Percentiles rank a stretch among this genome's conserved stretches.
Evolutionary conservation across 2,797 vertebrate genomes (phyloP).

Genomic region (Cuculus canorus): DNA sequence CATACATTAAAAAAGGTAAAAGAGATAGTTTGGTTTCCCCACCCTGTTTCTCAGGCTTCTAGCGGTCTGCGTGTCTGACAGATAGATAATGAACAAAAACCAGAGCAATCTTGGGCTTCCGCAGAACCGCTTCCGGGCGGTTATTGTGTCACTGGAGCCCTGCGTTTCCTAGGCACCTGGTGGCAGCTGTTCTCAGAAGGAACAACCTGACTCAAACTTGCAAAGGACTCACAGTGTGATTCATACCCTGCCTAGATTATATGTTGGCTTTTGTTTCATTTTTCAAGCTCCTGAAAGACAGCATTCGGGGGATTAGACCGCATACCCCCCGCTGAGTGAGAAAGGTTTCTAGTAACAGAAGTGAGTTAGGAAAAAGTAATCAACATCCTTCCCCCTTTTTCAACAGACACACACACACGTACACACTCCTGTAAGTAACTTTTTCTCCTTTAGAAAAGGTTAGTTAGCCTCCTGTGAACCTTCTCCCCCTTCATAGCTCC

Average conservation of each 20-base stretch:
- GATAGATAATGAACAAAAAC: neutral
- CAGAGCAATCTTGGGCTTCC: neutral
- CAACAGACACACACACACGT: neutral
- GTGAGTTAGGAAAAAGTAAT: neutral
- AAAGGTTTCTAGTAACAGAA: conserved; percentile 23
- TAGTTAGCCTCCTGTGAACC: neutral
- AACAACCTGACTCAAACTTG: conserved; percentile 20
- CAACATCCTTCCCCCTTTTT: neutral
- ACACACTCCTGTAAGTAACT: neutral
- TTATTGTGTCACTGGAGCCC: neutral
- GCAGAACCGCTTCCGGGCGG: neutral
- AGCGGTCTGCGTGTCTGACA: neutral
- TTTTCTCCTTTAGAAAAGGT: neutral
- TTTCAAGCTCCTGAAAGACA: conserved; percentile 6
- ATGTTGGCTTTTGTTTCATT: neutral
- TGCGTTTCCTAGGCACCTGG: neutral
- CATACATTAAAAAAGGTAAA: neutral
- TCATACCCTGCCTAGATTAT: conserved; percentile 12
- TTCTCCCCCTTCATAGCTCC: neutral
- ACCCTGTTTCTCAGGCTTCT: neutral
- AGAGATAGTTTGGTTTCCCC: neutral
- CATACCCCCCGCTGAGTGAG: neutral
- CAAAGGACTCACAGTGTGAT: neutral
- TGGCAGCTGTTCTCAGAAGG: conserved; percentile 20
- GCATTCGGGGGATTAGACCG: neutral